Percentiles rank a stretch among this genome's conserved stretches.
These are phyloP conservation scores for Conopomorpha cramerella DNA, from an alignment of 1,140 invertebrate genomes.

Conservation along the genomic window DNA sequence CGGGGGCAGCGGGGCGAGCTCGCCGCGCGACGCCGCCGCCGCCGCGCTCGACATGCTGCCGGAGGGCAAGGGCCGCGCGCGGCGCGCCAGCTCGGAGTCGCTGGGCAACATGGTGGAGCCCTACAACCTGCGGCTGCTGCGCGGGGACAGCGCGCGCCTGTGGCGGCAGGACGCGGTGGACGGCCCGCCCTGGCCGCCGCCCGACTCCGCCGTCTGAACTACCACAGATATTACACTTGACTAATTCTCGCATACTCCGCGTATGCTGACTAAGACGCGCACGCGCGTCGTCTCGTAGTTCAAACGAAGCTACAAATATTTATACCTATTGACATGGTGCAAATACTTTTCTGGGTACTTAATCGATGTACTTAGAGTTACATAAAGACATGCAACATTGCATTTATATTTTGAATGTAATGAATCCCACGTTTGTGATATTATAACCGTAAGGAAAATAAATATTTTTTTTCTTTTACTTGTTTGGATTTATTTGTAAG, in stretches of 20 bases:
- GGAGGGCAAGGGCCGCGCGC: constrained; percentile 18
- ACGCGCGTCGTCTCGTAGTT: background rate
- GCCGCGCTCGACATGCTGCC: constrained; percentile 34
- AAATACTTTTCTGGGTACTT: constrained; percentile 7
- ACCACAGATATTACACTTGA: too few species aligned
- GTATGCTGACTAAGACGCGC: too few species aligned
- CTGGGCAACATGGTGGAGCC: constrained; percentile 40
- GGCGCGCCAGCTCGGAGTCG: constrained; percentile 20
- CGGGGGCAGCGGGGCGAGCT: constrained; percentile 33
- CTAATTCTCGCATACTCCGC: too few species aligned
- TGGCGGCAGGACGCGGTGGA: constrained; percentile 55
- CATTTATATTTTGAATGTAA: constrained; percentile 21
- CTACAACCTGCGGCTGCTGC: constrained; percentile 44
- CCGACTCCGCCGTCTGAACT: constrained; percentile 46
- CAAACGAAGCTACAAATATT: background rate
- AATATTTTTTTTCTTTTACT: too few species aligned
- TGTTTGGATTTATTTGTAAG: too few species aligned
- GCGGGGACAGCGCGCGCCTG: too few species aligned
- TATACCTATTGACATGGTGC: background rate
- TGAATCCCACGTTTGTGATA: constrained; percentile 22
- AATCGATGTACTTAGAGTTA: too few species aligned
- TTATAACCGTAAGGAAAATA: too few species aligned
- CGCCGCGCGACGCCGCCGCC: constrained; percentile 15
- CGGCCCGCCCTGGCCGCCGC: constrained; percentile 46
- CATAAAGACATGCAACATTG: constrained; percentile 11